Evolutionary conservation across 2,888 invertebrate species (phyloP), one percentile per base, ranked within the genome.

Genomic region (Notodonta ziczac): DNA sequence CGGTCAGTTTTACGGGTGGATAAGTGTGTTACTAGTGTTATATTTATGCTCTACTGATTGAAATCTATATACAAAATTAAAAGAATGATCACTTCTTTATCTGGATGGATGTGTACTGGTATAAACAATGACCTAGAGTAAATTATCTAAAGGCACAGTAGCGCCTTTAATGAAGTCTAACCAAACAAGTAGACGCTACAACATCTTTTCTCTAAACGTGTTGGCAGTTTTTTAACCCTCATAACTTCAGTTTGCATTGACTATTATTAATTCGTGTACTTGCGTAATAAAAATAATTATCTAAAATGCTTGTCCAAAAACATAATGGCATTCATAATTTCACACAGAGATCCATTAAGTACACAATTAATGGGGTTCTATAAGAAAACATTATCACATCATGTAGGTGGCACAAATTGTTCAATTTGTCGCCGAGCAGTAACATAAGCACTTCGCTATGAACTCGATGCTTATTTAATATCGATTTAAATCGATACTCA

Each of bases 401-500:
- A 66, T 59, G 71, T 69, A 71, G 67, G 70, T 66, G 64, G 72
- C 65, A 72, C 67, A 80, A 82, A 78, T 80, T 73, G 78, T 78
- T 64, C 69, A 67, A 74, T 69, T 70, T 76, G 69, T 76, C 68
- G 61, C 63, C 75, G 76, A 75, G 66, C 70, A 72, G 73, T 62
- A 78, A 74, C 66, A 61, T 66, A 74, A 86, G 78, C 84, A 86
- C 83, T 84, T 77, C 76, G 70, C 61, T 74, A 76, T 78, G 73
- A 75, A 81, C 76, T 70, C 70, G 71, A 73, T 78, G 80, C 82
- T 83, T 81, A 82, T 72, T 80, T 67, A 79, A 81, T 84, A 86
- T 83, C 87, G 90, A 92, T 90, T 81, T 84, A 85, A 86, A 88
- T 87, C 85, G 85, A 83, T 80, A 80, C 79, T 82, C 76, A 78